These are phyloP conservation scores for Sebastes itinus DNA, from an alignment of 2,797 vertebrate species.

Conservation along the genomic window DNA sequence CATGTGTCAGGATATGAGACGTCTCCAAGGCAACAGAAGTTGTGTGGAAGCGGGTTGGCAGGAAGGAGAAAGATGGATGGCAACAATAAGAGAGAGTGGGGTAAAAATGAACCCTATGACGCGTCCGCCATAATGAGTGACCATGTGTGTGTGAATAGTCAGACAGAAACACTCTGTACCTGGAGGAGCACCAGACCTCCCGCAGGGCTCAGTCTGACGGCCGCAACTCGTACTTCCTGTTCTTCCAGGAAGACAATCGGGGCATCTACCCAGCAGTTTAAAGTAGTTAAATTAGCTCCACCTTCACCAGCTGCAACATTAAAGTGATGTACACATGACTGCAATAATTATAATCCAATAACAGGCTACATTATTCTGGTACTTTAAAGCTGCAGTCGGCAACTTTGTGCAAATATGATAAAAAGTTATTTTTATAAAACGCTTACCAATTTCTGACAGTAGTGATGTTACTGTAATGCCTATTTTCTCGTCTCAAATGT, in stretches of 20 bases:
- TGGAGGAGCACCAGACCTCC: slow-evolving; percentile 29
- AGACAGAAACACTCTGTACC: neutral
- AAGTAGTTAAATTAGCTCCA: neutral
- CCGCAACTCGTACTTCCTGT: slow-evolving; percentile 7
- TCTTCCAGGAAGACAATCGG: slow-evolving; percentile 27
- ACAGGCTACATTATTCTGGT: neutral
- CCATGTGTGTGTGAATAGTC: neutral
- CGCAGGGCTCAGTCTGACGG: slow-evolving; percentile 26
- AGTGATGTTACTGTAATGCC: too few species aligned
- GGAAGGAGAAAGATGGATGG: slow-evolving; percentile 50
- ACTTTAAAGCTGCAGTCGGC: too few species aligned
- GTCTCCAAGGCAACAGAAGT: slow-evolving; percentile 77
- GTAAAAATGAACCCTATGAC: slow-evolving; percentile 54
- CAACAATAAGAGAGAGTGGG: slow-evolving; percentile 57
- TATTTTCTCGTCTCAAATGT: too few species aligned
- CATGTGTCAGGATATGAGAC: slow-evolving; percentile 61
- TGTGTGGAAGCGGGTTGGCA: slow-evolving; percentile 31
- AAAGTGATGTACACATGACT: neutral
- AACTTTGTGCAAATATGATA: too few species aligned
- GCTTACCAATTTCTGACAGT: too few species aligned
- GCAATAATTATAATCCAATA: neutral
- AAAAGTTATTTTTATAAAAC: too few species aligned
- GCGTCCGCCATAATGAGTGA: neutral
- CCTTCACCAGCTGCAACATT: neutral
- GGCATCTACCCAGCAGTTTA: neutral